A percentile compares a stretch with the other conserved stretches of the same genome.
Evolutionary conservation across 2,797 vertebrate genomes (phyloP).

Genomic region (Fistularia commersonii): DNA sequence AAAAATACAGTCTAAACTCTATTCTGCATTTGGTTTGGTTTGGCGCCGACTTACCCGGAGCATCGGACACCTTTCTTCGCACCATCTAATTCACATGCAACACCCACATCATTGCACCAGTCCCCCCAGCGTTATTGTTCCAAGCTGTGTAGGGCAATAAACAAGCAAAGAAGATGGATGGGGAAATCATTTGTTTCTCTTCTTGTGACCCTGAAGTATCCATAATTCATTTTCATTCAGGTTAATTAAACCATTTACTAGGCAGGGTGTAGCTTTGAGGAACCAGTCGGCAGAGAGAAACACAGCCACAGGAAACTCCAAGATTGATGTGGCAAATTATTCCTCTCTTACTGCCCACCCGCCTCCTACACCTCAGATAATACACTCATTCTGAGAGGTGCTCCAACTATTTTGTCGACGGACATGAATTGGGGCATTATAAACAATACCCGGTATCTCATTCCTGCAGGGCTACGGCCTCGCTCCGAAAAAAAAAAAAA

Average conservation of each 20-base stretch:
- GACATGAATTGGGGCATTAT: too few relatives aligned
- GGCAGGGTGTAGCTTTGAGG: background rate
- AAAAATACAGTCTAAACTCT: too few relatives aligned
- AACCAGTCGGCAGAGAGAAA: background rate
- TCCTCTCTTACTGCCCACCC: background rate
- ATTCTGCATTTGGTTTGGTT: too few relatives aligned
- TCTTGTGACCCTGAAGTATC: conserved; percentile 4
- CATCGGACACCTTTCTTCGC: background rate
- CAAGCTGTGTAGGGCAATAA: background rate
- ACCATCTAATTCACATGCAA: background rate
- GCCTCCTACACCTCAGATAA: background rate
- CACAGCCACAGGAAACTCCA: background rate
- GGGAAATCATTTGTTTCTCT: background rate
- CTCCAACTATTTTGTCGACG: too few relatives aligned
- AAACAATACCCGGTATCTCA: too few relatives aligned
- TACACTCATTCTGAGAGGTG: background rate
- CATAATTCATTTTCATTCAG: conserved; percentile 3
- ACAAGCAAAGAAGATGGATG: background rate
- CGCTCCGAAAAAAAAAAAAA: too few relatives aligned
- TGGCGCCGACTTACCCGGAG: too few relatives aligned
- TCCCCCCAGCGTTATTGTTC: background rate
- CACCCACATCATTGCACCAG: background rate
- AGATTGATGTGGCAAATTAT: background rate
- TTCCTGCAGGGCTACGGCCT: too few relatives aligned
- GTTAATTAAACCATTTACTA: conserved; percentile 2